Evolutionary conservation across 2,888 invertebrate species (phyloP).

Genomic region (Protodeltote pygarga): DNA sequence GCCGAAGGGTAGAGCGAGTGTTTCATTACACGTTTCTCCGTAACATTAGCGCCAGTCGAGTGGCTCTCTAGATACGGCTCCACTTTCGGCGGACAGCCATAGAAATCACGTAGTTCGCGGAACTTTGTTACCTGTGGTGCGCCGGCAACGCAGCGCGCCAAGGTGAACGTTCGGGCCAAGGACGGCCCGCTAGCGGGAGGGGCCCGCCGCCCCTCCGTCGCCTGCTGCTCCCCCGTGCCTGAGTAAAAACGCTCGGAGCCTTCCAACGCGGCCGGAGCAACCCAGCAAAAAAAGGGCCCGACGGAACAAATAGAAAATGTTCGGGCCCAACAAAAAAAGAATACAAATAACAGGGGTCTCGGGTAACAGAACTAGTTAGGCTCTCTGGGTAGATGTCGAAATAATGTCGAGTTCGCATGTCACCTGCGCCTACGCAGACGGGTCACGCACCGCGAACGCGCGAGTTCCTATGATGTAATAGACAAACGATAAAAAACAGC

Average conservation of each 20-base stretch:
- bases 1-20: constrained; percentile 61
- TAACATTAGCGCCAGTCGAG: constrained; percentile 72
- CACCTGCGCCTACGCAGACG: constrained; percentile 81
- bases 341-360: constrained; percentile 78
- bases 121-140: constrained; percentile 86
- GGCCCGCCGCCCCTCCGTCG: constrained; percentile 59
- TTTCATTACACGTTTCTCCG: constrained; percentile 76
- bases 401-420: constrained; percentile 76
- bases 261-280: constrained; percentile 76
- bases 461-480: constrained; percentile 77
- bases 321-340: constrained; percentile 67
- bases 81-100: constrained; percentile 83
- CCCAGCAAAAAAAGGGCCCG: constrained; percentile 83
- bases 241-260: constrained; percentile 81
- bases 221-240: constrained; percentile 61
- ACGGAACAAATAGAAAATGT: constrained; percentile 85
- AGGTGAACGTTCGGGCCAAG: constrained; percentile 87
- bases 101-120: constrained; percentile 86
- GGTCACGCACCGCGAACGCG: constrained; percentile 69
- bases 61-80: constrained; percentile 70
- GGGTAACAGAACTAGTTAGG: constrained; percentile 77
- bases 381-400: constrained; percentile 67
- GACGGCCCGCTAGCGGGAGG: constrained; percentile 82
- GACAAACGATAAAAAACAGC: constrained; percentile 70
- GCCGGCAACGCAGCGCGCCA: constrained; percentile 81